Percentiles rank a stretch among this genome's conserved stretches.
Conservation (phyloP, 1,140 invertebrate species). For the Penaeus vannamei region DNA sequence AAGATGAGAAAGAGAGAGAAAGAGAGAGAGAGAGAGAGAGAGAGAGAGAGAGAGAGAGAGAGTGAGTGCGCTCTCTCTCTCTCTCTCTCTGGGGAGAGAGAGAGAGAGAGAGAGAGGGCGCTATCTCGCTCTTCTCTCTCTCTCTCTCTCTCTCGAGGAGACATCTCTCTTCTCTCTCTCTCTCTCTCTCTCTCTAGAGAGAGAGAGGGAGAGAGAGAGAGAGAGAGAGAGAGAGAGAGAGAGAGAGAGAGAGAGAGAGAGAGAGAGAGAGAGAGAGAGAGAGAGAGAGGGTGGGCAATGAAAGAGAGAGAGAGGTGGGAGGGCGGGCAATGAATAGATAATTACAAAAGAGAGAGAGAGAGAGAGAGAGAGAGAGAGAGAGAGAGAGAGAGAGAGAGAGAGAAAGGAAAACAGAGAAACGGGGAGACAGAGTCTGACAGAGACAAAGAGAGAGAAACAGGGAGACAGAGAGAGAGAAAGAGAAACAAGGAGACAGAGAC, state of each 20-base stretch:
- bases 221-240: slow-evolving; percentile 19
- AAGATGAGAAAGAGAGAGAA: neutral
- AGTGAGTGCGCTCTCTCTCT: too few species aligned
- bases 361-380: neutral
- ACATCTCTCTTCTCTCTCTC: too few species aligned
- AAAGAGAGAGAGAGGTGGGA: neutral
- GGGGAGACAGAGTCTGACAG: too few species aligned
- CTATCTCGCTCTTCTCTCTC: too few species aligned
- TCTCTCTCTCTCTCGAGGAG: too few species aligned
- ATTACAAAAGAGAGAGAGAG: neutral
- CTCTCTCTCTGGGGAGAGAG: too few species aligned
- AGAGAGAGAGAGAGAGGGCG: too few species aligned
- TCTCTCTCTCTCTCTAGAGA: too few species aligned
- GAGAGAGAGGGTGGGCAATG: neutral
- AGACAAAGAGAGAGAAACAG: neutral
- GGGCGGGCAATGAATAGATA: too few species aligned
- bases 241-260: slow-evolving; percentile 17
- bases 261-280: neutral
- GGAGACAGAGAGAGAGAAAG: neutral
- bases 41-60: neutral
- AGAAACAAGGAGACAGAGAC: too few species aligned
- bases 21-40: neutral
- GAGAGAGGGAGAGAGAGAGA: neutral
- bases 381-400: neutral
- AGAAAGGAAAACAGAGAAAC: too few species aligned